A percentile compares a stretch with the other conserved stretches of the same genome.
Conservation (phyloP, 2,113 vertebrate genomes). For the Ceyx melanurus region DNA sequence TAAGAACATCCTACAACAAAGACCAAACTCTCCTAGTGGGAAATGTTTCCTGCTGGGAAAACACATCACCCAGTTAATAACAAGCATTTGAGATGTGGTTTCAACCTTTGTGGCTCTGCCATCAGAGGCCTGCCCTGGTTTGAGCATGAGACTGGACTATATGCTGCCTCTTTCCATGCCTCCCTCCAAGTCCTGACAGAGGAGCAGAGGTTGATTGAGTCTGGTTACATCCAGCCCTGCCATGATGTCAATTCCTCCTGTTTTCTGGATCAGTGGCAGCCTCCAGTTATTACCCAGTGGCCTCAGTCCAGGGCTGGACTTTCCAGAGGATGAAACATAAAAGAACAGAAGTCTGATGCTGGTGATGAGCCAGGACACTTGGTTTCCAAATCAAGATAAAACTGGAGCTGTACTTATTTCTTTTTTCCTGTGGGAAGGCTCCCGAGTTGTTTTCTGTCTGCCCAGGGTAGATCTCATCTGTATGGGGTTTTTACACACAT, state of each 20-base stretch:
- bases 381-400: constrained; percentile 40
- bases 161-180: neutral
- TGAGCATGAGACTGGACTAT: neutral
- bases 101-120: neutral
- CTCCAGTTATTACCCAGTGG: constrained; percentile 13
- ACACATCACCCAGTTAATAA: neutral
- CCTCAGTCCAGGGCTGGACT: constrained; percentile 28
- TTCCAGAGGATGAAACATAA: constrained; percentile 14
- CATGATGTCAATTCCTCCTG: constrained; percentile 11
- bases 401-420: neutral
- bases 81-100: neutral
- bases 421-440: neutral
- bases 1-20: neutral
- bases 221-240: neutral
- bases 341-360: constrained; percentile 2
- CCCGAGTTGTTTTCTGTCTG: neutral
- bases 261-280: constrained; percentile 12
- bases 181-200: neutral
- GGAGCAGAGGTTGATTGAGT: neutral
- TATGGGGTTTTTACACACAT: neutral
- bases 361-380: neutral
- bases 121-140: neutral
- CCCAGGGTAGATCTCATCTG: neutral
- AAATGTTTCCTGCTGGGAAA: neutral
- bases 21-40: neutral